phyloP scores from a whole-genome alignment of 2,797 vertebrate genomes.

The Syncerus caffer region DNA sequence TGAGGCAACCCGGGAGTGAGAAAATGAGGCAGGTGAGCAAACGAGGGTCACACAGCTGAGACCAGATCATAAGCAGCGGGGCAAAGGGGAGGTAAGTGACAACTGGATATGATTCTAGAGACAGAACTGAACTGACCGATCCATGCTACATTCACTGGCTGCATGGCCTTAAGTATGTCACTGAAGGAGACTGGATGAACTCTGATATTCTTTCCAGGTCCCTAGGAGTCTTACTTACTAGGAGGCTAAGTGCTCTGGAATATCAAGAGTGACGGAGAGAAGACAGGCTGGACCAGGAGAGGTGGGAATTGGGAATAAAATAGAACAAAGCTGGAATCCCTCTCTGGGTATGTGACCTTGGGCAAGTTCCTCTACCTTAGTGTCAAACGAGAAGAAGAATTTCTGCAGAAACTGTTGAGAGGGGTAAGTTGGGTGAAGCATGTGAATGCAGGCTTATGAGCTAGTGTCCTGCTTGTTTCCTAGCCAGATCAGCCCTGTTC shows the following conservation, averaged over 20 bases:
- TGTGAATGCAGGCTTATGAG: neutral
- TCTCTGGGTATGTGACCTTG: neutral
- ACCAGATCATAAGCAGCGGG: rapidly evolving
- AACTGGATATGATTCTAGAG: neutral
- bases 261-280: rapidly evolving
- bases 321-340: neutral
- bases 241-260: neutral
- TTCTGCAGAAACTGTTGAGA: neutral
- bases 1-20: rapidly evolving
- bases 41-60: neutral
- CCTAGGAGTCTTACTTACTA: neutral
- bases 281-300: neutral
- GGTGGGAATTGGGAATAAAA: neutral
- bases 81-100: neutral
- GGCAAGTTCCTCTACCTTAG: neutral
- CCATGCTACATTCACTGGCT: neutral
- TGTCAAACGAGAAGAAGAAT: neutral
- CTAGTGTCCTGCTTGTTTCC: neutral
- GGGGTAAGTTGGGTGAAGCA: neutral
- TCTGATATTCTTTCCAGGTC: neutral
- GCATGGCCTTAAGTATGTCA: neutral
- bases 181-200: neutral
- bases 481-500: neutral
- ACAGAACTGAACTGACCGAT: neutral
- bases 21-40: neutral